Percentiles rank a stretch among this genome's conserved stretches.
Evolutionary conservation across 2,888 invertebrate species (phyloP).

Genomic region (Torymus aiolomorphi): DNA sequence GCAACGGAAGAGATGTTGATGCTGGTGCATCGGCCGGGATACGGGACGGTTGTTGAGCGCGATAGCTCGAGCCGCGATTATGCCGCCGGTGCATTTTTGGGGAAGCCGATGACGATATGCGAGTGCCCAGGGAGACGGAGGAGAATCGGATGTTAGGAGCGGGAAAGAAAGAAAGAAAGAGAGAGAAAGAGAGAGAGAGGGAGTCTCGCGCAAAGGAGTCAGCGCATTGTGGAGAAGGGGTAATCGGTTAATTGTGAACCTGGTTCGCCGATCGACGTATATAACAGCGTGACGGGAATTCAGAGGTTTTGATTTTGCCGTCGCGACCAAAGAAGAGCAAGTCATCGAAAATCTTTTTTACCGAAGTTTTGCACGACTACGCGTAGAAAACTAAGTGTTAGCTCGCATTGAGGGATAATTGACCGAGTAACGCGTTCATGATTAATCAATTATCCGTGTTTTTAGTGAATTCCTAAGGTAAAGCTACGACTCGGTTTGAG

Average conservation of each 20-base stretch:
- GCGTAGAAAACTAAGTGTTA: no score
- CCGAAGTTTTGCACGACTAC: no score
- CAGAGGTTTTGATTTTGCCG: no score
- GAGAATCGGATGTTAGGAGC: conserved; percentile 10
- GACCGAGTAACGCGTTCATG: no score
- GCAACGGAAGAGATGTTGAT: background rate
- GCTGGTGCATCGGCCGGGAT: background rate
- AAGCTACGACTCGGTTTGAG: no score
- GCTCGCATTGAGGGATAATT: no score
- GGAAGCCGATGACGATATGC: conserved; percentile 11
- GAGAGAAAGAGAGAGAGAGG: conserved; percentile 23
- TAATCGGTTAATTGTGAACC: no score
- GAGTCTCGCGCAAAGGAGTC: background rate
- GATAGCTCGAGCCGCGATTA: background rate
- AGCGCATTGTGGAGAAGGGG: no score
- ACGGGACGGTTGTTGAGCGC: background rate
- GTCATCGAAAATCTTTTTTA: conserved; percentile 4
- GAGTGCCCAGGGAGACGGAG: conserved; percentile 44
- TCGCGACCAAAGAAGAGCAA: background rate
- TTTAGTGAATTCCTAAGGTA: no score
- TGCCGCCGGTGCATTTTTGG: background rate
- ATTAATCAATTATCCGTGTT: no score
- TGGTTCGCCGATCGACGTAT: no score
- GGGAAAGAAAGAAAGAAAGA: conserved; percentile 29
- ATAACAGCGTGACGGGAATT: no score